Percentiles rank a stretch among this genome's conserved stretches.
phyloP scores from a whole-genome alignment of 2,113 vertebrate species.

The Megaceryle maxima region DNA sequence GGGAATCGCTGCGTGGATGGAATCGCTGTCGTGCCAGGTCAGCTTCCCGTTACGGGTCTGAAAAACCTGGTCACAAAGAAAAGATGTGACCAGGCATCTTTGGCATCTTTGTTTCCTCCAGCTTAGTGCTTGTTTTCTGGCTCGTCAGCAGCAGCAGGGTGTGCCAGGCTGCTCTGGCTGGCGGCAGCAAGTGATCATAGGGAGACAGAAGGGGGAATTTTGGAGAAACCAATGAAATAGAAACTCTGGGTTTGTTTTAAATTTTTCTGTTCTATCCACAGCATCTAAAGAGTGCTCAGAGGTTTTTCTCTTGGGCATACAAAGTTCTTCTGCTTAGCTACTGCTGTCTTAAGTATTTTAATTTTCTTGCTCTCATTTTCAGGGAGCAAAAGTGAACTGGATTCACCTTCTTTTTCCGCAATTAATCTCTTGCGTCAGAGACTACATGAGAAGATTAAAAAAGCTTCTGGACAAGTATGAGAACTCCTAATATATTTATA shows the following conservation, averaged over 20 bases:
- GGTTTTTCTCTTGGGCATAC: neutral
- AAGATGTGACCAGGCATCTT: neutral
- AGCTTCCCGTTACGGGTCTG: neutral
- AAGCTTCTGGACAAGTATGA: constrained; percentile 85
- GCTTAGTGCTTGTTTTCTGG: neutral
- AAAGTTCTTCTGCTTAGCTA: neutral
- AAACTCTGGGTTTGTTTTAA: neutral
- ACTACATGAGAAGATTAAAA: constrained; percentile 90
- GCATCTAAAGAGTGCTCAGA: neutral
- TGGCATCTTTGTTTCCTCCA: neutral
- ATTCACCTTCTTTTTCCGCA: constrained; percentile 77
- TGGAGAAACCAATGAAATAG: neutral
- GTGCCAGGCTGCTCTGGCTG: neutral
- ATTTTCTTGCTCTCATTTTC: neutral
- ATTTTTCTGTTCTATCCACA: neutral
- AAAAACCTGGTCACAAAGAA: neutral
- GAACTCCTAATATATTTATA: neutral
- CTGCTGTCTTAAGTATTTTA: neutral
- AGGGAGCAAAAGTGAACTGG: constrained; percentile 53
- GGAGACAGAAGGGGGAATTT: neutral
- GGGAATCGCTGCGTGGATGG: neutral
- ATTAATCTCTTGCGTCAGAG: constrained; percentile 86
- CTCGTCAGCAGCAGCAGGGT: neutral
- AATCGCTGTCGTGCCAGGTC: neutral
- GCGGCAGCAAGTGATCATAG: neutral